These are phyloP conservation scores for Danaus plexippus DNA, from an alignment of 1,140 invertebrate genomes.

Conservation along the genomic window DNA sequence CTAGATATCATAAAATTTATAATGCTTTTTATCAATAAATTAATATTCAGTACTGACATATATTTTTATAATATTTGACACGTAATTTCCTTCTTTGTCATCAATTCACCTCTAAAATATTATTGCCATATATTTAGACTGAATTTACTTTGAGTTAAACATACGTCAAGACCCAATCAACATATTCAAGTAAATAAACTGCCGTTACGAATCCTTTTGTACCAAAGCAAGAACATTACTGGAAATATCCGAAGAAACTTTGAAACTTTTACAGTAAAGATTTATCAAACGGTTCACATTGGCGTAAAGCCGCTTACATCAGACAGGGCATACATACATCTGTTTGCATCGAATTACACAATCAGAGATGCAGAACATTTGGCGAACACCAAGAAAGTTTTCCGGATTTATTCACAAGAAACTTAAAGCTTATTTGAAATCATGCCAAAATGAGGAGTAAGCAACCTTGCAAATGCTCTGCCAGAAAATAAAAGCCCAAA, in stretches of 20 bases:
- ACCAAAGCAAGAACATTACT: neutral
- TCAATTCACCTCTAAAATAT: no score
- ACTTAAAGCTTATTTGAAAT: slow-evolving; percentile 30
- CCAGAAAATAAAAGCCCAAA: slow-evolving; percentile 25
- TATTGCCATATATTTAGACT: no score
- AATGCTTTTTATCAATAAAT: no score
- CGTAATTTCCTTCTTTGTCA: no score
- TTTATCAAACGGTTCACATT: slow-evolving; percentile 9
- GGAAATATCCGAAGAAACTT: slow-evolving; percentile 2
- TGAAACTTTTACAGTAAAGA: slow-evolving; percentile 11
- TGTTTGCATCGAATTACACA: slow-evolving; percentile 24
- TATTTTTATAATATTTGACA: no score
- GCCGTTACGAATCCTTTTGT: no score
- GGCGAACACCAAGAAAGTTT: slow-evolving; percentile 25
- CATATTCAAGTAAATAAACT: no score
- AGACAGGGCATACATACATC: slow-evolving; percentile 11
- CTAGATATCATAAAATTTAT: no score
- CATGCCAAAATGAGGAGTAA: slow-evolving; percentile 31
- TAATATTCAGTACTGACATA: no score
- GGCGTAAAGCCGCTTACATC: slow-evolving; percentile 12
- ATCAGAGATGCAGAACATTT: slow-evolving; percentile 27
- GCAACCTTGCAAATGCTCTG: slow-evolving; percentile 18
- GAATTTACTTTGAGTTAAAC: neutral
- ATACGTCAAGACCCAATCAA: neutral
- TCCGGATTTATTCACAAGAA: slow-evolving; percentile 28